A percentile compares a stretch with the other conserved stretches of the same genome.
Conservation (phyloP, 2,888 invertebrate species). For the Hydropsyche betteni region DNA sequence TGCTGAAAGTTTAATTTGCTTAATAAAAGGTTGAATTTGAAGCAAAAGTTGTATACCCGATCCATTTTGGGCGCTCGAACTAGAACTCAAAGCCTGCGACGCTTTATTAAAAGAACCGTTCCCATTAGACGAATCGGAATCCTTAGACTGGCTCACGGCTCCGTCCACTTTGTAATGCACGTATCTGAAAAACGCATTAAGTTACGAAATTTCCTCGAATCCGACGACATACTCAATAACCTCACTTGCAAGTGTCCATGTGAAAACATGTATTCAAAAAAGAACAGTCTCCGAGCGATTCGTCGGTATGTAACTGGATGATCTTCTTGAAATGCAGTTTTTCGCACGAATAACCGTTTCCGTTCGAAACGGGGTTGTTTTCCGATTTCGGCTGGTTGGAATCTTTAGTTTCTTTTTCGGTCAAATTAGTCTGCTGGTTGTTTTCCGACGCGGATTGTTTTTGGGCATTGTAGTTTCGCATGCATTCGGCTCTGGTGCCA, state of each 20-base stretch:
- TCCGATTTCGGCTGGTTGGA: conserved; percentile 53
- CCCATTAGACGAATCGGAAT: conserved; percentile 56
- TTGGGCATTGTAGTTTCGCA: conserved; percentile 59
- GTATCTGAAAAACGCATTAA: conserved; percentile 67
- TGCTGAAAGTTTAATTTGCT: no score
- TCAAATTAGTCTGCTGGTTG: neutral
- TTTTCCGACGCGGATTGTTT: conserved; percentile 52
- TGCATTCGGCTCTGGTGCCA: conserved; percentile 92
- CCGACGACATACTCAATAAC: conserved; percentile 1
- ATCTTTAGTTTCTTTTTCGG: conserved; percentile 52
- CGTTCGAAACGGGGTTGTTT: conserved; percentile 51
- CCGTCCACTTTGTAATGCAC: conserved; percentile 97
- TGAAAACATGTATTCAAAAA: conserved; percentile 99
- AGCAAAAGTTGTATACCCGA: conserved; percentile 29
- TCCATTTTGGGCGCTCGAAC: conserved; percentile 42
- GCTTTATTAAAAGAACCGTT: conserved; percentile 55
- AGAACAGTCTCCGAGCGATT: conserved; percentile 94
- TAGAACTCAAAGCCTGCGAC: conserved; percentile 33
- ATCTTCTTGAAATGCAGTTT: conserved; percentile 97
- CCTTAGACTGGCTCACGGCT: conserved; percentile 60
- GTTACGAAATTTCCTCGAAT: no score
- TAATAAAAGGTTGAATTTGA: no score
- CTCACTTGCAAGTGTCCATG: conserved; percentile 96
- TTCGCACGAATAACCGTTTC: conserved; percentile 67
- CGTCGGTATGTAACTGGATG: conserved; percentile 94